Percentiles rank a stretch among this genome's conserved stretches.
Conservation (phyloP, 2,113 vertebrate genomes). For the Isurus oxyrinchus region DNA sequence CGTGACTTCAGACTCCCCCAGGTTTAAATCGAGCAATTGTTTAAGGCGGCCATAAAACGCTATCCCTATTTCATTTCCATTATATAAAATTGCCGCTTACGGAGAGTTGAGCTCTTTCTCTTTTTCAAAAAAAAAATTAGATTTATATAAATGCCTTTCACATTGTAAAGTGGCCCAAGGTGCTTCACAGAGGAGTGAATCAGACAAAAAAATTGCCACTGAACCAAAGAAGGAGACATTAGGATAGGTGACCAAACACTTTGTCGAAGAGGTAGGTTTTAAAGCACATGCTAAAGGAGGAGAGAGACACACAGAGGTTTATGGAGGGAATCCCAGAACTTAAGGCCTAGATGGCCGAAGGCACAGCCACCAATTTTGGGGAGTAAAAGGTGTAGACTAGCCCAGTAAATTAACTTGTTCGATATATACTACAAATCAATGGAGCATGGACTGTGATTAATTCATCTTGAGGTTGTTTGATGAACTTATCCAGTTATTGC, state of each 20-base stretch:
- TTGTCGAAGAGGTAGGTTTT: neutral
- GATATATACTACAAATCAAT: neutral
- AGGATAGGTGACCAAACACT: neutral
- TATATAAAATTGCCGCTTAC: neutral
- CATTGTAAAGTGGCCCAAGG: neutral
- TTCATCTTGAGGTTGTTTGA: neutral
- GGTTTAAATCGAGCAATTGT: neutral
- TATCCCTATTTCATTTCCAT: neutral
- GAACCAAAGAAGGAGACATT: neutral
- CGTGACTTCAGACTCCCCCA: neutral
- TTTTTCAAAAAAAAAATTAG: neutral
- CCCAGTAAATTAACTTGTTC: neutral
- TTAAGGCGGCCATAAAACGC: neutral
- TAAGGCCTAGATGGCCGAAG: neutral
- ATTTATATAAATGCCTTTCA: neutral
- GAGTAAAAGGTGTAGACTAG: neutral
- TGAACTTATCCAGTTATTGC: neutral
- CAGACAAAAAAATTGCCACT: neutral
- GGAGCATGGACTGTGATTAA: neutral
- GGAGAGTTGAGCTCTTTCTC: neutral
- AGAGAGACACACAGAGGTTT: neutral
- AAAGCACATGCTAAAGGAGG: neutral
- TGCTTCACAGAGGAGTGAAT: neutral
- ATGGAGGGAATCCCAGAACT: neutral
- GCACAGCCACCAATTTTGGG: neutral